These are phyloP conservation scores for Oegoconia quadripuncta DNA, from an alignment of 2,888 invertebrate genomes.

Conservation along the genomic window DNA sequence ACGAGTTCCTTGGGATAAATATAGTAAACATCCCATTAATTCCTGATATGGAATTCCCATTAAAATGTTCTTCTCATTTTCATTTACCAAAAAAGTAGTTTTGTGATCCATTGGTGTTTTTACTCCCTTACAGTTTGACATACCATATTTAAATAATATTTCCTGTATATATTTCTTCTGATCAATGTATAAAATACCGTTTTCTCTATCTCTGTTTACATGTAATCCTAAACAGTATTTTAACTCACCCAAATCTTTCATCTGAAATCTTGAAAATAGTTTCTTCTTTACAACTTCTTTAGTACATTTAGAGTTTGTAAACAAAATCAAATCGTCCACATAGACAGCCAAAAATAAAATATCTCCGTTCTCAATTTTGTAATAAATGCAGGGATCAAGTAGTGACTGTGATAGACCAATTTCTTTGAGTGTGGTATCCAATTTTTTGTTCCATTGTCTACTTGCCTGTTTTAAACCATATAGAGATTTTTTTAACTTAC, in stretches of 20 bases:
- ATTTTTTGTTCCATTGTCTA: constrained; percentile 15
- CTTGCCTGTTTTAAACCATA: constrained; percentile 17
- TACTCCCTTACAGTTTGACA: constrained; percentile 10
- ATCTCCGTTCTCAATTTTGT: neutral
- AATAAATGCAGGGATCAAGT: constrained; percentile 12
- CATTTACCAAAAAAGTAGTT: constrained; percentile 12
- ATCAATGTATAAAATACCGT: constrained; percentile 5
- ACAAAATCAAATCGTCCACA: constrained; percentile 16
- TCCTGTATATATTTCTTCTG: constrained; percentile 7
- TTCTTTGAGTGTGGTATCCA: constrained; percentile 6
- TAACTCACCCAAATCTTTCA: constrained; percentile 18
- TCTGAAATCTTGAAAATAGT: constrained; percentile 8
- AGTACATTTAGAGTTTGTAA: constrained; percentile 9
- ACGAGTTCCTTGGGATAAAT: constrained; percentile 9
- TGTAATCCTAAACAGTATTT: constrained; percentile 18
- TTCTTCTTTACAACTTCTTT: constrained; percentile 6
- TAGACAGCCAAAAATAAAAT: constrained; percentile 9
- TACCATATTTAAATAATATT: constrained; percentile 6
- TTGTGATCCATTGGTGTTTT: constrained; percentile 19
- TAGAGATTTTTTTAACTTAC: constrained; percentile 15
- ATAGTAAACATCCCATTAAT: constrained; percentile 16
- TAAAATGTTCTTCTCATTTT: constrained; percentile 3
- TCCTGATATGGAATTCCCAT: constrained; percentile 9
- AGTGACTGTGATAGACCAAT: constrained; percentile 8
- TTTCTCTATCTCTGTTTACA: constrained; percentile 7